Base-by-base conservation (phyloP, 2,113 vertebrate genomes). In the Echinops telfairi region DNA sequence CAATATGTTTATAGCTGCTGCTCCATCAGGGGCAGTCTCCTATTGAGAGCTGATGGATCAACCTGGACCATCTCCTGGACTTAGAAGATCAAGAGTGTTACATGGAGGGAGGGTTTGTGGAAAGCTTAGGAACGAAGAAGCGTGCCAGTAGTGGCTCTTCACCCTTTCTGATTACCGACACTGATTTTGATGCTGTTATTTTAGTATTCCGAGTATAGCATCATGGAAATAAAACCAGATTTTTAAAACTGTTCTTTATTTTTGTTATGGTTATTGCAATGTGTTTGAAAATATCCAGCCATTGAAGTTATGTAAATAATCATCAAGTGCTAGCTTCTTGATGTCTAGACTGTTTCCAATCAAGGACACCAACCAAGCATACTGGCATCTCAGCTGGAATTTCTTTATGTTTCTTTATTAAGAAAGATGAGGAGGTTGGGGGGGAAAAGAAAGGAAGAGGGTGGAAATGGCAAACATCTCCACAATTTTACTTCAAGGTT, bases 101-200 rank as follows among this genome's bases (percentile, higher is more conserved):
- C 58, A 64, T 88, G 83, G 87, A 36, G 64, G 92, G 83, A 95
- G 94, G 75, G 70, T 96, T 22, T 3, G 22, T 91, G 81, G 89
- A 91, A 97, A 87, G 71, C 12, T 66, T 12, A 17, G 66, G 73
- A 91, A 92, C 7, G 68, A 88, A 66, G 20, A 94, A 70, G 64
- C 40, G 86, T 89, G 12, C 43, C 36, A 36, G 29, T 1, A n/a
- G 9, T 73, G 95, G 58, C 47, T 93, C 64, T 83, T 95, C 57
- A 93, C 90, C 19, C 53, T 89, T 27, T 0, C 0, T 83, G 15
- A 81, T 80, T 95, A 85, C 20, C 80, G 93, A 89, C 88, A 27
- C n/a, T 85, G 40, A 92, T 96, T 66, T 86, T 10, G 4, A 23
- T 71, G 1, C 22, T 93, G 71, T 96, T 71, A 86, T 80, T 73